Percentiles rank a stretch among this genome's conserved stretches.
Evolutionary conservation across 2,888 invertebrate genomes (phyloP).

Genomic region (Nemapogon koenigi): DNA sequence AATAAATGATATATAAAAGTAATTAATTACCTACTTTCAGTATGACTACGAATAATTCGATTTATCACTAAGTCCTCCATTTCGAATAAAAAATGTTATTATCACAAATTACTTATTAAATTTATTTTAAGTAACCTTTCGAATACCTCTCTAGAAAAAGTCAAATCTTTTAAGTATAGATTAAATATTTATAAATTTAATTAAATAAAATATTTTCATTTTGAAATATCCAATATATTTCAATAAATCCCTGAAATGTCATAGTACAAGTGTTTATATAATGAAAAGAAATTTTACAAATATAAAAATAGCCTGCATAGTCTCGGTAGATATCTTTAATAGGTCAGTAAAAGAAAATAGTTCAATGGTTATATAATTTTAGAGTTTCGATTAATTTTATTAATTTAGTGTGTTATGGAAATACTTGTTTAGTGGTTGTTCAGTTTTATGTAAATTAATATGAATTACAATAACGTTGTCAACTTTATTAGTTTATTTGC

Average conservation of each 20-base stretch:
- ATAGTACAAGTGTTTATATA: constrained; percentile 26
- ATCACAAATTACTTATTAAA: no score
- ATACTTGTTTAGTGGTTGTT: constrained; percentile 22
- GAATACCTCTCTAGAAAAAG: constrained; percentile 5
- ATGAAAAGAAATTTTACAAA: constrained; percentile 18
- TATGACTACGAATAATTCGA: no score
- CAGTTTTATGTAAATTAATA: constrained; percentile 46
- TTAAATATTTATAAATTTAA: constrained; percentile 9
- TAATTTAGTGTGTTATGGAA: constrained; percentile 4
- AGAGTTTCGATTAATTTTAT: neutral
- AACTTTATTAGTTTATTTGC: constrained; percentile 63
- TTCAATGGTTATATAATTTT: neutral
- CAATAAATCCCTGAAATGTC: constrained; percentile 18
- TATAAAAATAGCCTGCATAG: constrained; percentile 13
- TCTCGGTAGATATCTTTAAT: neutral
- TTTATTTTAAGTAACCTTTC: neutral
- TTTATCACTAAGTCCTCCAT: no score
- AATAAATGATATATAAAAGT: no score
- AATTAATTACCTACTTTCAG: no score
- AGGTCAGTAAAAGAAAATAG: neutral
- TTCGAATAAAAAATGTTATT: no score
- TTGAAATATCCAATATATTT: no score
- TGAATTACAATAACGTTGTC: constrained; percentile 54
- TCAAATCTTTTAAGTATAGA: constrained; percentile 6
- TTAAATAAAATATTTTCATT: constrained; percentile 9